phyloP scores from a whole-genome alignment of 2,113 vertebrate species.

The Prunella himalayana region DNA sequence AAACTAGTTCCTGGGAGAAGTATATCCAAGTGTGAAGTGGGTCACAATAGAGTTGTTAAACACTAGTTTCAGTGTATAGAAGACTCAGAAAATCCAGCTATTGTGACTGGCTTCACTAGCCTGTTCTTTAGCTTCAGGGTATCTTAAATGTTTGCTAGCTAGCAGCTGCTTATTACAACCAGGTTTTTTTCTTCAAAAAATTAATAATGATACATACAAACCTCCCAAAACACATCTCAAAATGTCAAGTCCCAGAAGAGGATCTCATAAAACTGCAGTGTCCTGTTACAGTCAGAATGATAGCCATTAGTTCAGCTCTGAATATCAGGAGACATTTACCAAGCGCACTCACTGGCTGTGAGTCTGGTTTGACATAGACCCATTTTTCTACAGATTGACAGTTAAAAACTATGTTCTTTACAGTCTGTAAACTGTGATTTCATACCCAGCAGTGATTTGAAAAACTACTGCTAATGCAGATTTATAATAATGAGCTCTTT shows the following conservation, averaged over 20 bases:
- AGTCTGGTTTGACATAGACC: not conserved
- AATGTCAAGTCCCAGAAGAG: not conserved
- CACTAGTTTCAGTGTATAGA: not conserved
- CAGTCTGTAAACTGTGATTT: slow-evolving; percentile 16
- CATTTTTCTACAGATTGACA: not conserved
- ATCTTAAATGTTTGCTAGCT: not conserved
- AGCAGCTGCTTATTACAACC: not conserved
- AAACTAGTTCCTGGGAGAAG: not conserved
- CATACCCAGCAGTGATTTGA: not conserved
- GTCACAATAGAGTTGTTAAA: not conserved
- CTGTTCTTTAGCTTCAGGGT: not conserved
- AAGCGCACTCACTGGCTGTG: not conserved
- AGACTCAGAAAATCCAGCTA: not conserved
- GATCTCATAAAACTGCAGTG: not conserved
- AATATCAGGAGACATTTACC: slow-evolving; percentile 8
- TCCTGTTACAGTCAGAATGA: not conserved
- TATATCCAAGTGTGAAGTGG: not conserved
- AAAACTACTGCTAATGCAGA: slow-evolving; percentile 36
- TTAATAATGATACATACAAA: not conserved
- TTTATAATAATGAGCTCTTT: slow-evolving; percentile 29
- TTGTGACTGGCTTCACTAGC: not conserved
- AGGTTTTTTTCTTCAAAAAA: not conserved
- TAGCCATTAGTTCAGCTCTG: slow-evolving; percentile 20
- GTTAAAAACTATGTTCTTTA: not conserved
- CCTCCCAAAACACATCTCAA: not conserved